These are phyloP conservation scores for Eupithecia abbreviata DNA, from an alignment of 2,888 invertebrate genomes.

Conservation along the genomic window DNA sequence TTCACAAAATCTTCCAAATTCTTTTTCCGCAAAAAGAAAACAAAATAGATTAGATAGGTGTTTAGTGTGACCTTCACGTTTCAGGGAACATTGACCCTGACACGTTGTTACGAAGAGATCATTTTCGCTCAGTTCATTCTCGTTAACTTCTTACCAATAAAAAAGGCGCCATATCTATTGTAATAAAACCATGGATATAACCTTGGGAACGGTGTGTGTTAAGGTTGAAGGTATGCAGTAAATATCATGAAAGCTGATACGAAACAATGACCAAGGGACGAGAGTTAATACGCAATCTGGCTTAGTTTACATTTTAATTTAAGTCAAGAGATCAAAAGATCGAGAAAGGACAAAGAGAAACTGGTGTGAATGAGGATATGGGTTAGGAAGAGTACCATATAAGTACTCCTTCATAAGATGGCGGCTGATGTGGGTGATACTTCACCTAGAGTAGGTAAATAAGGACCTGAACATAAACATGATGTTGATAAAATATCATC, in stretches of 20 bases:
- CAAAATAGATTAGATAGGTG: slow-evolving; percentile 40
- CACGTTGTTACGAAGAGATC: slow-evolving; percentile 57
- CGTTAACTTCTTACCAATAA: neutral
- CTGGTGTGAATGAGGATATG: neutral
- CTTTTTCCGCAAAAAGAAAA: slow-evolving; percentile 23
- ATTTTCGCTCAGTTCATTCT: slow-evolving; percentile 57
- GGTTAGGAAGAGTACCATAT: neutral
- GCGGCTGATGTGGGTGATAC: neutral
- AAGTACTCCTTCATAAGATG: neutral
- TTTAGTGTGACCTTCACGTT: slow-evolving; percentile 43
- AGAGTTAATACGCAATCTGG: neutral
- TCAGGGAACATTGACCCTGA: slow-evolving; percentile 48
- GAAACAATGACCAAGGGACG: neutral
- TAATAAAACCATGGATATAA: slow-evolving; percentile 59
- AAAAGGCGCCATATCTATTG: neutral
- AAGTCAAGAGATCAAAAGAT: neutral
- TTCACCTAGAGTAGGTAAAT: too few species aligned
- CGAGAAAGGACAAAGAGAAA: too few species aligned
- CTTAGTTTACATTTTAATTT: neutral
- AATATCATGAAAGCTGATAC: neutral
- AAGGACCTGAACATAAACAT: neutral
- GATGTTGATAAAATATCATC: neutral
- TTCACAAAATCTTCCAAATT: slow-evolving; percentile 16
- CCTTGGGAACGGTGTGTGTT: slow-evolving; percentile 26
- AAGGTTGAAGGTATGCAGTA: neutral